These are phyloP conservation scores for Excalfactoria chinensis DNA, from an alignment of 2,113 vertebrate genomes.

Conservation along the genomic window DNA sequence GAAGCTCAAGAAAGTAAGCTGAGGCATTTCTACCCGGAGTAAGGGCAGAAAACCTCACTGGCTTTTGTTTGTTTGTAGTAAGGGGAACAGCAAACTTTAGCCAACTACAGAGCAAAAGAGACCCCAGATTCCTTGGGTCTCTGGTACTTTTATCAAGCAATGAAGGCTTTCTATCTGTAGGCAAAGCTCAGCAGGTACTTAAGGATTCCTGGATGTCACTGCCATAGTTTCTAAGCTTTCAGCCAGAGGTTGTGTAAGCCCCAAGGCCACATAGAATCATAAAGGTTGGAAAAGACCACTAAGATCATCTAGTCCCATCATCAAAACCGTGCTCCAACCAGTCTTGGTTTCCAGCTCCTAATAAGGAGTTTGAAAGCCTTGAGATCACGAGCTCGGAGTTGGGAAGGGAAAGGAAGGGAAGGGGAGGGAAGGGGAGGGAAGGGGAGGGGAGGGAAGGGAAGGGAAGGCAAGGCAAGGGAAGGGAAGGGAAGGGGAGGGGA, in stretches of 20 bases:
- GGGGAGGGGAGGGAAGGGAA: too few relatives aligned
- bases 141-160: neutral
- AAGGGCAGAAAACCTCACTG: neutral
- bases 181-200: neutral
- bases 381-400: neutral
- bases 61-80: neutral
- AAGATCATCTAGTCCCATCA: too few relatives aligned
- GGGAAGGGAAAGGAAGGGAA: too few relatives aligned
- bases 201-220: neutral
- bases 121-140: neutral
- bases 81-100: neutral
- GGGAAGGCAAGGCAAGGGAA: too few relatives aligned
- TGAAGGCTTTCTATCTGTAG: rapidly evolving
- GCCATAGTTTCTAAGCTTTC: neutral
- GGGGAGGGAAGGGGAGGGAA: too few relatives aligned
- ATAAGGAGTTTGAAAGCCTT: neutral
- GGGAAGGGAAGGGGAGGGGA: too few relatives aligned
- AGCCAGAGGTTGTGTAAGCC: neutral
- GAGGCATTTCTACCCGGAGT: neutral
- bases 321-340: neutral
- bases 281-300: too few relatives aligned
- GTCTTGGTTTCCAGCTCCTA: neutral
- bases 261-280: neutral
- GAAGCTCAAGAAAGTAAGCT: neutral
- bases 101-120: neutral